Evolutionary conservation across 1,140 invertebrate genomes (phyloP).

Genomic region (Hyposmocoma kahamanoa): DNA sequence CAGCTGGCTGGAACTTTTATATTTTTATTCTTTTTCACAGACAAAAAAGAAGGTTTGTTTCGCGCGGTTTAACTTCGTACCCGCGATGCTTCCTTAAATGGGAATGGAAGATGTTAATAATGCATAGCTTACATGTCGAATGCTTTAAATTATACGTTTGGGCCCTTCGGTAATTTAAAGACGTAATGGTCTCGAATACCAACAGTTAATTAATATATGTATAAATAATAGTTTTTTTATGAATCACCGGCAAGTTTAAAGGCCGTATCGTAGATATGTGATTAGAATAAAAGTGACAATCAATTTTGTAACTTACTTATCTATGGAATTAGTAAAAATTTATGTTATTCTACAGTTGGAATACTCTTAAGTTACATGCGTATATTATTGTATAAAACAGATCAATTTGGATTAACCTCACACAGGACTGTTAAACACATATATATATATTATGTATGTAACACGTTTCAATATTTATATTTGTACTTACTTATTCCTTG

Average conservation of each 20-base stretch:
- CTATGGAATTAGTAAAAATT: no score
- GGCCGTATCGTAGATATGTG: no score
- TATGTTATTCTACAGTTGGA: no score
- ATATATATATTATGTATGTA: no score
- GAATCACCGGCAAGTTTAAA: neutral
- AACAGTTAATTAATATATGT: conserved; percentile 39
- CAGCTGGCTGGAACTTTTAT: conserved; percentile 69
- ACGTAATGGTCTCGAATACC: conserved; percentile 40
- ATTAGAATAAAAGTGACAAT: no score
- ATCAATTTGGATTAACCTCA: no score
- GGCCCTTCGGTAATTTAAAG: conserved; percentile 41
- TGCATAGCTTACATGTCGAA: conserved; percentile 41
- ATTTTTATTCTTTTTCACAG: conserved; percentile 49
- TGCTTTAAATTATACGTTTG: conserved; percentile 52
- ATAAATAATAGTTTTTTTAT: conserved; percentile 17
- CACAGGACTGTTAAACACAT: no score
- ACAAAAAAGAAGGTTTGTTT: conserved; percentile 64
- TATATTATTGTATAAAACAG: no score
- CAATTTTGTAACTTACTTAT: no score
- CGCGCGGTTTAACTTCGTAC: conserved; percentile 58
- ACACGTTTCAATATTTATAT: no score
- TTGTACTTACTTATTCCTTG: no score
- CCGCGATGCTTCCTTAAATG: conserved; percentile 59
- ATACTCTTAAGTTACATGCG: no score
- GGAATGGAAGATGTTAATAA: conserved; percentile 68